These are phyloP conservation scores for Rhagoletis zephyria DNA, from an alignment of 1,140 invertebrate species.

Conservation along the genomic window DNA sequence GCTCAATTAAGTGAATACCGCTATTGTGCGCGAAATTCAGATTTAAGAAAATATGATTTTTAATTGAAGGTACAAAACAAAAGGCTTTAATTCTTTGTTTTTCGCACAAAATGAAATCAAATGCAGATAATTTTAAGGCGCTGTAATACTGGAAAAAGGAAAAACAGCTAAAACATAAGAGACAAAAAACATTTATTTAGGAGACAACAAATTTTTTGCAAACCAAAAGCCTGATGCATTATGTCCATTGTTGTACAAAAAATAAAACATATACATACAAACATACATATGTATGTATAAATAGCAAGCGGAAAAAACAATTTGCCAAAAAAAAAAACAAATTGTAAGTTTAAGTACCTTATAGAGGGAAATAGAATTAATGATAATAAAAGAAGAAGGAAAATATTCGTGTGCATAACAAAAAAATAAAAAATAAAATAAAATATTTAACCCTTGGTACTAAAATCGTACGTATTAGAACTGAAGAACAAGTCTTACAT, in stretches of 20 bases:
- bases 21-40: no score
- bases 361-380: background rate
- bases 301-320: constrained; percentile 57
- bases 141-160: no score
- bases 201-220: background rate
- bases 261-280: constrained; percentile 51
- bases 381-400: background rate
- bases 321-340: constrained; percentile 11
- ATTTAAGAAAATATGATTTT: no score
- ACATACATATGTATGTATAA: background rate
- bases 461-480: background rate
- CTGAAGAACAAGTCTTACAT: constrained; percentile 25
- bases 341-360: constrained; percentile 34
- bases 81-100: no score
- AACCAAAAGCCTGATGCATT: constrained; percentile 58
- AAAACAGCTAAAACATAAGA: no score
- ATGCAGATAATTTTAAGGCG: no score
- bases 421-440: background rate
- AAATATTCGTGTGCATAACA: background rate
- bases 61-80: no score
- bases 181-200: background rate
- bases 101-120: no score
- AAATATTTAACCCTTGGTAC: background rate
- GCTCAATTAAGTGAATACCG: no score
- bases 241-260: constrained; percentile 57